Percentiles rank a stretch among this genome's conserved stretches.
These are phyloP conservation scores for Polypedilum pembai DNA, from an alignment of 1,140 invertebrate genomes.

Conservation along the genomic window DNA sequence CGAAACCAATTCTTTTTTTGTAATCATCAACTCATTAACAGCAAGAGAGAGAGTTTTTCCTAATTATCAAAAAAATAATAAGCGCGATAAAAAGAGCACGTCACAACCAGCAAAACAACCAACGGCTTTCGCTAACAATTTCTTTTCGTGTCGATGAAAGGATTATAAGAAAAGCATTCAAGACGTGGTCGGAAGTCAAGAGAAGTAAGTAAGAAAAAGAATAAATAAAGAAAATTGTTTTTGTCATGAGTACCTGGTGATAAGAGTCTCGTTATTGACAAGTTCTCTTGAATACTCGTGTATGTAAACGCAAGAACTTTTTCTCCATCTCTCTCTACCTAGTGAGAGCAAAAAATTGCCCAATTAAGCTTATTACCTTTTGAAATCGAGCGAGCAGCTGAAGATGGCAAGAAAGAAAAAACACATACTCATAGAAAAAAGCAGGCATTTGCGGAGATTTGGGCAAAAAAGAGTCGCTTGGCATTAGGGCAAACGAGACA, in stretches of 20 bases:
- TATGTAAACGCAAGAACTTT: not conserved
- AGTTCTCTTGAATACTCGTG: not conserved
- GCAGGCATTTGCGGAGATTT: no score
- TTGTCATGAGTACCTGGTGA: not conserved
- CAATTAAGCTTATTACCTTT: constrained; percentile 27
- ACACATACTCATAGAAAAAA: no score
- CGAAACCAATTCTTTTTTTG: not conserved
- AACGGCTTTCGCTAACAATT: not conserved
- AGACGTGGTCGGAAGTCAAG: constrained; percentile 25
- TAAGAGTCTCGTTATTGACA: constrained; percentile 17
- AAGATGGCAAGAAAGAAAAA: not conserved
- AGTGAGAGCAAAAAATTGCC: constrained; percentile 13
- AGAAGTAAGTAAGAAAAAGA: constrained; percentile 15
- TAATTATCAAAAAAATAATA: constrained; percentile 13
- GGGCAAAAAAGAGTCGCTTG: no score
- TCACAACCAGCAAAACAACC: not conserved
- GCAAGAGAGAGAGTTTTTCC: not conserved
- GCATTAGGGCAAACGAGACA: not conserved
- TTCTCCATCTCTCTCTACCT: not conserved
- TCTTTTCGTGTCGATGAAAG: constrained; percentile 12
- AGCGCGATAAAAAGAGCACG: not conserved
- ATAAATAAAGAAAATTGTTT: not conserved
- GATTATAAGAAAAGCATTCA: constrained; percentile 27
- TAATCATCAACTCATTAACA: constrained; percentile 13
- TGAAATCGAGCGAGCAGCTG: not conserved